Base-by-base conservation (phyloP, 1,140 invertebrate genomes). In the Mycetomoellerius zeteki region DNA sequence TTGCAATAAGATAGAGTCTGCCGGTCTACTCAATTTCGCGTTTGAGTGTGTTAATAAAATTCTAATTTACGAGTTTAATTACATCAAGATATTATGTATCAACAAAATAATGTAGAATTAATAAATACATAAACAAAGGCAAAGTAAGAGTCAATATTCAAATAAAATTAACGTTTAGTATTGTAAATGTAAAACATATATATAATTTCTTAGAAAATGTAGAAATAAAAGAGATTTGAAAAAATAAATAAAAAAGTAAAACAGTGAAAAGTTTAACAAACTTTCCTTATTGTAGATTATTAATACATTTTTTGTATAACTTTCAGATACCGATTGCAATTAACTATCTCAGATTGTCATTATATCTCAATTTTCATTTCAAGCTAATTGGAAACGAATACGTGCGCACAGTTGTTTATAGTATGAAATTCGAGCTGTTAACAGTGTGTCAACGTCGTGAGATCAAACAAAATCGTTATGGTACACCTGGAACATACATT, bases 1-100 rank as follows among this genome's bases (percentile, higher is more conserved):
- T 21, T 16, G 30, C 14, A 58, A 62, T 77, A 77, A 77, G 62
- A 77, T 77, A 27, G 6, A 77, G 33, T 62, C 16, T 16, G 54
- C 21, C 8, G 8, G 5, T 56, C 60, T n/a, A 33, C 19, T 80
- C 33, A 69, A 80, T 67, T 80, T 80, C 19, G 8, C 8, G 3
- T 33, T 47, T 21, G 2, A 37, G 33, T 7, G 7, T 37, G 8
- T 37, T 8, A 27, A 60, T 60, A 60, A 33, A 69, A 33, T 76
- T 62, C 16, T 30, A 62, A n/a, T 62, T 24, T 33, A 27, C 6
- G 3, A n/a, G 19, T 14, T 64, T 43, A 21, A 77, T 77, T 21
- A 19, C 14, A 60, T 33, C 0, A 21, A 60, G 1, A 21, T 43
- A n/a, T 2, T 12, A 37, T 7, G 8, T 37, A 37, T 37, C 8